Base-by-base conservation (phyloP, 2,113 vertebrate species). In the Tiliqua scincoides region DNA sequence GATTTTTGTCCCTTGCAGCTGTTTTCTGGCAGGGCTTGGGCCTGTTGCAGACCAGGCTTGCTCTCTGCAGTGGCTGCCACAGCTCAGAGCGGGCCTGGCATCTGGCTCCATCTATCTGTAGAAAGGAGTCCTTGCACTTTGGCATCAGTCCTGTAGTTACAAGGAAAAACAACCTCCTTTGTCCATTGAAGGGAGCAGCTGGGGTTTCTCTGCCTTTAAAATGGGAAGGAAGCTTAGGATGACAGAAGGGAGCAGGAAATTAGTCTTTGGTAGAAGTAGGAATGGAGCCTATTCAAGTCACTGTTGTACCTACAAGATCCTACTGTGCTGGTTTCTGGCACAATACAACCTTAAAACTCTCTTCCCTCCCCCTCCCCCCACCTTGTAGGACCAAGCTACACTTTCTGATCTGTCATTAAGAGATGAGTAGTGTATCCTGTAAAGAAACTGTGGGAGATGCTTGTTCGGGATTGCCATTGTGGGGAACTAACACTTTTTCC, bases 51-150 rank as follows among this genome's bases (percentile, higher is more conserved):
- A 65, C 2, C 27, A 23, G 37, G 4, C 20, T 20, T 4, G 14
- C 9, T 71, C 10, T 25, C 4, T 27, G 37, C 15, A 59, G 14
- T 5, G 8, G 62, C 27, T 37, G 0, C 6, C 30, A 4, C 18
- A 12, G 43, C n/a, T 43, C 11, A 9, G 59, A 10, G 11, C 10
- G 17, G 25, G 21, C 63, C 21, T 37, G 79, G 35, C 40, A 48
- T 43, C 40, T 3, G 2, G 11, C 17, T 18, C 90, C 93, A 85
- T 89, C 91, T 94, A 84, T 91, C 80, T 93, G 83, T 23, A 14
- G 5, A 0, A 2, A 2, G 9, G 23, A 27, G 52, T 70, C 48
- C 2, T 57, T 27, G 67, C 84, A 61, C 40, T 37, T 43, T 48
- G 18, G 27, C 40, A 15, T 17, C 10, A 17, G 15, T 52, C 35